Evolutionary conservation across 2,797 vertebrate genomes (phyloP).

Genomic region (Philypnodon macrostomus): DNA sequence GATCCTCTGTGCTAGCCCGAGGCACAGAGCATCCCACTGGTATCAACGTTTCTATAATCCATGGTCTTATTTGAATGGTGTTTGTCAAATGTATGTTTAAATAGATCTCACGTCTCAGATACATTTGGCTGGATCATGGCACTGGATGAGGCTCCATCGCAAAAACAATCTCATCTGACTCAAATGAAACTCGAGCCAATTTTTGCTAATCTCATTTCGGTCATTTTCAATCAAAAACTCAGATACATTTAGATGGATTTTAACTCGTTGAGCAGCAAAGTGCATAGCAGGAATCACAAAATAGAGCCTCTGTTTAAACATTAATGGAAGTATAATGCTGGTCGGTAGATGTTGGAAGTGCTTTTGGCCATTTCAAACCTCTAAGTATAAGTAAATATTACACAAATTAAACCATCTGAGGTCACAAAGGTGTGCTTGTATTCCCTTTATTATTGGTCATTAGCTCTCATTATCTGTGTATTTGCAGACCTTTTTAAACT

Average conservation of each 20-base stretch:
- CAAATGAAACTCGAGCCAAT: constrained; percentile 29
- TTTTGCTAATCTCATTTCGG: constrained; percentile 40
- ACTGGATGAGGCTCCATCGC: constrained; percentile 5
- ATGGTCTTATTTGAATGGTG: constrained; percentile 48
- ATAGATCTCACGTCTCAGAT: constrained; percentile 47
- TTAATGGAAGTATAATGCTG: constrained; percentile 30
- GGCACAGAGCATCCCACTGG: constrained; percentile 28
- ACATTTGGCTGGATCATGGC: constrained; percentile 31
- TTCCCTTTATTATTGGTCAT: neutral
- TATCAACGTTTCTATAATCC: constrained; percentile 54
- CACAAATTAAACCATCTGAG: constrained; percentile 8
- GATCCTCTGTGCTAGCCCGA: too few species aligned
- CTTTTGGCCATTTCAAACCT: constrained; percentile 20
- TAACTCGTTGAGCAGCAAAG: constrained; percentile 13
- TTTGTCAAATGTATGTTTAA: constrained; percentile 56
- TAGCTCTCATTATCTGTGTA: too few species aligned
- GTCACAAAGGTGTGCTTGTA: neutral
- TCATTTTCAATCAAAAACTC: constrained; percentile 26
- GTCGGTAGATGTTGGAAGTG: constrained; percentile 4
- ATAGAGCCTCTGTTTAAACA: constrained; percentile 19
- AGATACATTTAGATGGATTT: constrained; percentile 23
- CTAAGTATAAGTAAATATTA: constrained; percentile 2
- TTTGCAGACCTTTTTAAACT: too few species aligned
- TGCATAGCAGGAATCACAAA: constrained; percentile 24
- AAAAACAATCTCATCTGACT: constrained; percentile 29